These are phyloP conservation scores for Podabrus alpinus DNA, from an alignment of 2,888 invertebrate species.

Conservation along the genomic window DNA sequence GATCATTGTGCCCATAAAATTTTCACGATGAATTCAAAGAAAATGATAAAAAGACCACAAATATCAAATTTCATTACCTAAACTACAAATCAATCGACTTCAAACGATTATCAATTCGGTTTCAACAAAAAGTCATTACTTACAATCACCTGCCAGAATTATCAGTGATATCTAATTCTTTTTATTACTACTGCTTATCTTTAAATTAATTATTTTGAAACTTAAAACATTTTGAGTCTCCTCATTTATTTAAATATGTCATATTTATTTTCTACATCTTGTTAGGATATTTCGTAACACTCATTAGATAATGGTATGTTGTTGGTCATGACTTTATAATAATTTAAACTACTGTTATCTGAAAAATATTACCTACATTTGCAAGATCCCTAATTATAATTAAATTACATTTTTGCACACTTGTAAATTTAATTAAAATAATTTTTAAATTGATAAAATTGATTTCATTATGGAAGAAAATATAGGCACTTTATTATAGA, in stretches of 20 bases:
- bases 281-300: neutral
- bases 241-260: neutral
- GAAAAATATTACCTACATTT: neutral
- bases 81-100: neutral
- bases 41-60: neutral
- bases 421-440: neutral
- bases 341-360: neutral
- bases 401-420: neutral
- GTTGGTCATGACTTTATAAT: no score
- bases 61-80: neutral
- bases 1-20: neutral
- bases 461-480: neutral
- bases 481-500: neutral
- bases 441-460: neutral
- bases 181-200: neutral
- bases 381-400: neutral
- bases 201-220: neutral
- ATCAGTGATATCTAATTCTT: neutral
- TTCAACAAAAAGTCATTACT: neutral
- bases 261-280: neutral
- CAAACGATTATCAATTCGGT: neutral
- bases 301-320: neutral
- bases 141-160: neutral
- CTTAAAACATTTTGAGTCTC: neutral
- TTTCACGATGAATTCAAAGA: neutral